These are phyloP conservation scores for Bembecia ichneumoniformis DNA, from an alignment of 2,888 invertebrate genomes.

Conservation along the genomic window DNA sequence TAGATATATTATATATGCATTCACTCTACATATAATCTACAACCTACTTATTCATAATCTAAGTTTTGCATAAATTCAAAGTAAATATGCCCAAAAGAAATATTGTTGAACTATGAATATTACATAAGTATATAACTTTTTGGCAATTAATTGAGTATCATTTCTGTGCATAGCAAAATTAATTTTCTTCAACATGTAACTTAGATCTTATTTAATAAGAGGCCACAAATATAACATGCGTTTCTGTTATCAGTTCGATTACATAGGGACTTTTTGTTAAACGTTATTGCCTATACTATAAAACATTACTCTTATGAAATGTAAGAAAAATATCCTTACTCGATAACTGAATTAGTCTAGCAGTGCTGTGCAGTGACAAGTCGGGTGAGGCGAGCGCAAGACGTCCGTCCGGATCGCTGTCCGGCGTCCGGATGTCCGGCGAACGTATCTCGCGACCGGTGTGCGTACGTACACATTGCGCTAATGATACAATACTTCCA, in stretches of 20 bases:
- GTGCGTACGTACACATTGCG: conserved; percentile 70
- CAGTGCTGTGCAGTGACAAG: conserved; percentile 67
- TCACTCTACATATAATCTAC: conserved; percentile 71
- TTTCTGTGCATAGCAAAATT: conserved; percentile 73
- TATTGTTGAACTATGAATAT: conserved; percentile 73
- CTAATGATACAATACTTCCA: conserved; percentile 62
- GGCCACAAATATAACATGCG: conserved; percentile 73
- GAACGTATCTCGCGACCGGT: conserved; percentile 23
- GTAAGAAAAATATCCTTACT: conserved; percentile 70
- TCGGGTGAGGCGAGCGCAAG: conserved; percentile 22
- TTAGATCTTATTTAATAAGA: conserved; percentile 72
- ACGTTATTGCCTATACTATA: conserved; percentile 69
- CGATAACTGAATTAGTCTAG: conserved; percentile 68
- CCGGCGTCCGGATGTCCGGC: conserved; percentile 9
- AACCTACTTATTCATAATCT: conserved; percentile 71
- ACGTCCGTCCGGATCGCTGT: background rate
- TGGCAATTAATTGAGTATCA: conserved; percentile 75
- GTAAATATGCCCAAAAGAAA: conserved; percentile 73
- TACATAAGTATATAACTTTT: conserved; percentile 61
- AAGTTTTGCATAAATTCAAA: conserved; percentile 72
- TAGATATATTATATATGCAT: conserved; percentile 69
- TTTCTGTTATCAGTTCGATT: conserved; percentile 72
- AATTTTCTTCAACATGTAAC: conserved; percentile 72
- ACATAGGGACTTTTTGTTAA: conserved; percentile 70
- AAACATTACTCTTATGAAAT: conserved; percentile 65